Conservation (phyloP, 2,797 vertebrate genomes). For the Phalloptychus januarius region DNA sequence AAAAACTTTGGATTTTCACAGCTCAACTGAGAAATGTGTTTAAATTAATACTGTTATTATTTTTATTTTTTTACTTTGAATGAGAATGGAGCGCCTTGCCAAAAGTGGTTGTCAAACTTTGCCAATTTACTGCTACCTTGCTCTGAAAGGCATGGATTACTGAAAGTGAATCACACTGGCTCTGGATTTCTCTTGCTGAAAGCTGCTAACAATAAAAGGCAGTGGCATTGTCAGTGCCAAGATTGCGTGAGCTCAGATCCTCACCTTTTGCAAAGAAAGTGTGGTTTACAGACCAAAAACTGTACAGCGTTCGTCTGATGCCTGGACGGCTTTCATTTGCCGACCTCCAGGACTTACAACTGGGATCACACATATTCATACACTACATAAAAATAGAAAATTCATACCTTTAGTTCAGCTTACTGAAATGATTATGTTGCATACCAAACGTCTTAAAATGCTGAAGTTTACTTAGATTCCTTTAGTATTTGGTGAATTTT, state of each 20-base stretch:
- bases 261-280: conserved; percentile 50
- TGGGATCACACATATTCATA: not conserved
- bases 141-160: conserved; percentile 15
- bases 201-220: conserved; percentile 10
- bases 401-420: not conserved
- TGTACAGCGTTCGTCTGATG: conserved; percentile 1
- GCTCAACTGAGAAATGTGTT: conserved; percentile 39
- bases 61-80: conserved; percentile 25
- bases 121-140: conserved; percentile 13
- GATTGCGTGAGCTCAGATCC: conserved; percentile 23
- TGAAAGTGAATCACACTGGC: conserved; percentile 18
- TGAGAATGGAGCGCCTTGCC: conserved; percentile 9
- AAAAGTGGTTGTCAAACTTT: conserved; percentile 26
- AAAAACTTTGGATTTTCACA: conserved; percentile 32
- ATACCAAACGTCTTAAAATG: not conserved
- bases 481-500: not conserved
- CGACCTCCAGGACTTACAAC: conserved; percentile 26
- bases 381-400: not conserved
- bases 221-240: conserved; percentile 16
- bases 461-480: not conserved
- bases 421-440: not conserved
- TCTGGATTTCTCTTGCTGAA: not conserved
- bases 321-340: conserved; percentile 15
- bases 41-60: conserved; percentile 30
- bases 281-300: conserved; percentile 32